Evolutionary conservation across 2,888 invertebrate genomes (phyloP), one percentile per base, ranked within the genome.

Genomic region (Automeris io): DNA sequence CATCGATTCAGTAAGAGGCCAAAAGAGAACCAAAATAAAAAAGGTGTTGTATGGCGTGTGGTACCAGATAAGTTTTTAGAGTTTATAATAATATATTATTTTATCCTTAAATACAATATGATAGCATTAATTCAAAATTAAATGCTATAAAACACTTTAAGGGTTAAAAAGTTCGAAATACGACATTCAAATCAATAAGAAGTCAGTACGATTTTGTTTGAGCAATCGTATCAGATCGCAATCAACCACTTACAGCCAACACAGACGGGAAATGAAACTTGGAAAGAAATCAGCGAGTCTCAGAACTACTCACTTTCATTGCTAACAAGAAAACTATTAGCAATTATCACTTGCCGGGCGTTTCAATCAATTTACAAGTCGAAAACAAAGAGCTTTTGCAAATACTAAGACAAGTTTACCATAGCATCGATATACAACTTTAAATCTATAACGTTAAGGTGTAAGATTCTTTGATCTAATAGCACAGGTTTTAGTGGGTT

Each of bases 301-400:
- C 46, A 57, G 56, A 74, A 75, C 70, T 74, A 69, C 45, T 57
- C 56, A 64, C 70, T 68, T 49, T 54, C 54, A 57, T 59, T 66
- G 64, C 60, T 79, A 82, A 82, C 80, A 73, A 77, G 81, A 79
- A 78, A 82, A 78, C 78, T 76, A 79, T 78, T 73, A 79, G 73
- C 74, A 77, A 81, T 81, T 80, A 81, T 80, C 76, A 76, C 73
- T 58, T 56, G 68, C 63, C 64, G 67, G 48, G 73, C 71, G 68
- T 76, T 80, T 80, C 78, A 79, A 79, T 79, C 78, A 79, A 76
- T 76, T 80, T 76, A 67, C 70, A 68, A 78, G 67, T 73, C 61
- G 67, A 69, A 72, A 77, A 71, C 68, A 70, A 71, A 65, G 62
- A 57, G 53, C 62, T 57, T 67, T 48, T 48, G 60, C 61, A 70